A percentile compares a stretch with the other conserved stretches of the same genome.
Evolutionary conservation across 2,113 vertebrate genomes (phyloP).

Genomic region (Lophura nycthemera): DNA sequence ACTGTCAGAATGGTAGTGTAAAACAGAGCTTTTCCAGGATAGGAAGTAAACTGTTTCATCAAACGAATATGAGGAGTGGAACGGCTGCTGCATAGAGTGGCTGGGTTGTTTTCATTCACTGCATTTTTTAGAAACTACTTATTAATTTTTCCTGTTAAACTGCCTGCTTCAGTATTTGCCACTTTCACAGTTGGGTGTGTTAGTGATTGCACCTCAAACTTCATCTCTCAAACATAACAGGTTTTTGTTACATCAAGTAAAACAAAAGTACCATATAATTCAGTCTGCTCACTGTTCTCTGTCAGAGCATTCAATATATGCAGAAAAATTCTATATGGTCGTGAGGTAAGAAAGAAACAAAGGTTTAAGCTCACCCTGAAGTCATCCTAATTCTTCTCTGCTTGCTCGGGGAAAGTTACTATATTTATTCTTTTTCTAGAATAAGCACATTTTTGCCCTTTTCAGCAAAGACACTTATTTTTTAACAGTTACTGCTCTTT

Average conservation of each 20-base stretch:
- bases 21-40: constrained; percentile 19
- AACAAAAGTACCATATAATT: constrained; percentile 41
- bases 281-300: not conserved
- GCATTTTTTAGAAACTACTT: not conserved
- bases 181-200: not conserved
- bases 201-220: not conserved
- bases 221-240: accelerated
- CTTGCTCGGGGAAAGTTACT: constrained; percentile 22
- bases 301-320: not conserved
- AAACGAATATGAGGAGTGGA: constrained; percentile 13
- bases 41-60: constrained; percentile 22
- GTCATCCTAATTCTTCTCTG: constrained; percentile 54
- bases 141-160: constrained; percentile 21
- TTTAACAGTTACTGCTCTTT: constrained; percentile 44
- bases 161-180: not conserved
- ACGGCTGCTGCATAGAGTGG: not conserved
- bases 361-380: constrained; percentile 45
- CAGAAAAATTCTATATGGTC: constrained; percentile 62
- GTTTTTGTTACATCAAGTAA: not conserved
- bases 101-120: not conserved
- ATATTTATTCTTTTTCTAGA: constrained; percentile 48
- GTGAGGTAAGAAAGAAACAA: constrained; percentile 62
- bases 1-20: constrained; percentile 22
- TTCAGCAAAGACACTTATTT: constrained; percentile 24
- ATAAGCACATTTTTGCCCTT: constrained; percentile 54